A percentile compares a stretch with the other conserved stretches of the same genome.
These are phyloP conservation scores for Nasonia vitripennis DNA, from an alignment of 1,140 invertebrate genomes.

Conservation along the genomic window DNA sequence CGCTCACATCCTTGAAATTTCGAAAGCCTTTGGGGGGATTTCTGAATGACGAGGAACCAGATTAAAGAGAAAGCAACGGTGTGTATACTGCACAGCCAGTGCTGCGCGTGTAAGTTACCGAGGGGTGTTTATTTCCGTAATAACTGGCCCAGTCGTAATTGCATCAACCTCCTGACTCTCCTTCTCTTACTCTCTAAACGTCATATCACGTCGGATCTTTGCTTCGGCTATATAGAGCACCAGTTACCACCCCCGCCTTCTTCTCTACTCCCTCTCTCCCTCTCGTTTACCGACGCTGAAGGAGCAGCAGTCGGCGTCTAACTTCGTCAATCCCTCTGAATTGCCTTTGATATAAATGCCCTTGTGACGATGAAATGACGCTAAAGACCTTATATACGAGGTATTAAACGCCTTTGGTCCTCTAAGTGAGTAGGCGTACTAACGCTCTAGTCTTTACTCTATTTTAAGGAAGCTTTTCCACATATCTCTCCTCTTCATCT, in stretches of 20 bases:
- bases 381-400: neutral
- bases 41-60: neutral
- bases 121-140: slow-evolving; percentile 9
- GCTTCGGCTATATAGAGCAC: neutral
- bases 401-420: neutral
- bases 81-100: neutral
- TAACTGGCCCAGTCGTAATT: neutral
- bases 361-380: neutral
- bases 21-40: neutral
- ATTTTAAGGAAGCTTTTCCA: neutral
- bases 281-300: neutral
- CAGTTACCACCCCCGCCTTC: too few relatives aligned
- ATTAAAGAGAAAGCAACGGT: neutral
- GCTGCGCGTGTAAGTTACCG: neutral
- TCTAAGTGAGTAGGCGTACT: neutral
- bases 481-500: too few relatives aligned
- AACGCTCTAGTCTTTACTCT: neutral
- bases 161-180: neutral
- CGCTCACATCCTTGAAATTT: neutral
- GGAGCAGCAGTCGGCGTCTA: neutral
- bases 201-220: neutral
- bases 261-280: too few relatives aligned
- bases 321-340: slow-evolving; percentile 8
- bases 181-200: neutral
- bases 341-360: slow-evolving; percentile 7